phyloP scores from a whole-genome alignment of 2,797 vertebrate species.

The Dermochelys coriacea region DNA sequence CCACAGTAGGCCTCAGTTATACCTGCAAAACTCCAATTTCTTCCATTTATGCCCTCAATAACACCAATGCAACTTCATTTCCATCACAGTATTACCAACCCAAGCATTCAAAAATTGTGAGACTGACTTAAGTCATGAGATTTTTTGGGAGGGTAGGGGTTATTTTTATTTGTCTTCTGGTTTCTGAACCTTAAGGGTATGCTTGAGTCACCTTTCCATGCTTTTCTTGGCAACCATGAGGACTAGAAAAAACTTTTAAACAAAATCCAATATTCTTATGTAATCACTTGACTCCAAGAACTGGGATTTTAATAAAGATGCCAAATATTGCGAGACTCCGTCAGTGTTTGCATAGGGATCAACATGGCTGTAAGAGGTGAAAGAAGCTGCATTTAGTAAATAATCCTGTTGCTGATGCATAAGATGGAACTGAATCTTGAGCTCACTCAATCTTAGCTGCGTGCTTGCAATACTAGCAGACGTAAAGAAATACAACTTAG shows the following conservation, averaged over 20 bases:
- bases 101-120: not conserved
- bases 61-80: not conserved
- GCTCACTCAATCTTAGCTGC: not conserved
- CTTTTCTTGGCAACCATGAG: not conserved
- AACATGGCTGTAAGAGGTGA: not conserved
- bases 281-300: not conserved
- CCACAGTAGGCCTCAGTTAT: not conserved
- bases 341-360: not conserved
- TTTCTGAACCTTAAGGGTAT: not conserved
- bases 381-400: conserved; percentile 1
- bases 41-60: not conserved
- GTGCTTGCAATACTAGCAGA: not conserved
- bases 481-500: not conserved
- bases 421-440: conserved; percentile 15
- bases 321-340: fast-evolving
- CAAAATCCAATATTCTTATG: not conserved
- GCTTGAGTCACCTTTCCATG: not conserved
- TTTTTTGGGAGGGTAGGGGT: not conserved
- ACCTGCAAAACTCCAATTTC: not conserved
- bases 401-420: not conserved
- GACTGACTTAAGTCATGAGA: not conserved
- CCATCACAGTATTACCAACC: not conserved
- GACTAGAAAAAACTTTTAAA: not conserved
- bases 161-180: not conserved
- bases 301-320: not conserved